Base-by-base conservation (phyloP, 1,140 invertebrate genomes). In the Heterodera carotae region DNA sequence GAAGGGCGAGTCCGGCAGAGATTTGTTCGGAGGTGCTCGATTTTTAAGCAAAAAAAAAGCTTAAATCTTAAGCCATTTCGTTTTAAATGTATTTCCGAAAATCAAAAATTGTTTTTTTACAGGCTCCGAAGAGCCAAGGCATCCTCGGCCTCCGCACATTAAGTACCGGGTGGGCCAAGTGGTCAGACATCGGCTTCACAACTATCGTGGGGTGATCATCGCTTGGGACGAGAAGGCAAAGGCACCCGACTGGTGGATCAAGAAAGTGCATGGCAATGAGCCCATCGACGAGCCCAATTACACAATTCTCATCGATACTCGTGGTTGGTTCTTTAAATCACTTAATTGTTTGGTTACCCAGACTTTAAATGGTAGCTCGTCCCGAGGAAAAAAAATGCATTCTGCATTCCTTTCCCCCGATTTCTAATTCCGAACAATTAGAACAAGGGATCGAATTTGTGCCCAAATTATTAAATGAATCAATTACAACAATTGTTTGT, bases 101-200 rank as follows among this genome's bases (percentile, higher is more conserved):
- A 71, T 31, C 22, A 5, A 22, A 67, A 18, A 4, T 0, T 33
- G 22, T 71, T 71, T 53, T 18, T 33, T 33, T 78, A 18, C 29
- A 79, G 78, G 56, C 25, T 81, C 78, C 27, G 25, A 81, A 22
- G 67, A 79, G 29, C 77, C 78, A 48, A n/a, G 78, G 36, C 68
- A 79, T 74, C 78, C 78, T 33, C 84, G 90, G 48, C 87, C 89
- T 10, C 79, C 85, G 4, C 75, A 88, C 66, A 85, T 91, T 0
- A 84, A 88, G 75, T 91, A 86, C 78, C 84, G 90, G 62, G 85
- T 91, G 67, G 91, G 91, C 1, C 90, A 91, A 83, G 90, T 91
- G 15, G 88, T 91, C 29, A 75, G 79, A 53, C 90, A 91, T 75
- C 90, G 89, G 81, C 82, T 82, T 15, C 88, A 86, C 82, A 88